Base-by-base conservation (phyloP, 2,797 vertebrate species). In the Xiphophorus birchmanni region DNA sequence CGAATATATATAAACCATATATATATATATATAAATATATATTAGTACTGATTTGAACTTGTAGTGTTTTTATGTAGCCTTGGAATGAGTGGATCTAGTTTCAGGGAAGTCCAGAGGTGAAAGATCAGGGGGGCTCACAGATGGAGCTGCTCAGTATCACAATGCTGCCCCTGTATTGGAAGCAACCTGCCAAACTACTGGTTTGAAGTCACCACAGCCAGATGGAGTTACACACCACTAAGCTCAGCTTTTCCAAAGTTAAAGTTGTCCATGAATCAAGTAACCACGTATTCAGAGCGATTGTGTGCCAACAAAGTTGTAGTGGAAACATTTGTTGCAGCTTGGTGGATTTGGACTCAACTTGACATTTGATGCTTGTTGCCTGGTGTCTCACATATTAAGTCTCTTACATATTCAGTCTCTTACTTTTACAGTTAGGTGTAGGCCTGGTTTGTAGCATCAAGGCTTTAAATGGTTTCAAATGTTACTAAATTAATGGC, bases 71-170 rank as follows among this genome's bases (percentile, higher is more conserved):
- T 26, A 11, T 18, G 15, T 67, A 1, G 65, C 9, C 5, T 50
- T 18, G 18, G 21, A 63, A 18, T 50, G 60, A n/a, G 37, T 10
- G 37, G 37, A 5, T 77, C 76, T 77, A 15, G 63, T 47, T 50
- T 26, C 63, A 5, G n/a, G 58, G 13, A n/a, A 67, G 76, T 52
- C 76, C 67, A 79, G 52, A 54, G 76, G 84, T 75, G 42, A 73
- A 48, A 79, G 76, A 17, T 50, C 73, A 54, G 50, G 23, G 21
- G 35, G 32, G 47, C 32, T n/a, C 40, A 17, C 42, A n/a, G 76
- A 71, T 71, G 47, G 26, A 42, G 48, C 37, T 44, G 15, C 47
- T 71, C 42, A 45, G 23, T 45, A 8, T 45, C n/a, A n/a, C 26
- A 72, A 44, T n/a, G 42, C 23, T 21, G n/a, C 75, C 9, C 71